Percentiles rank a stretch among this genome's conserved stretches.
Evolutionary conservation across 1,140 invertebrate genomes (phyloP).

Genomic region (Neodiprion pinetum): DNA sequence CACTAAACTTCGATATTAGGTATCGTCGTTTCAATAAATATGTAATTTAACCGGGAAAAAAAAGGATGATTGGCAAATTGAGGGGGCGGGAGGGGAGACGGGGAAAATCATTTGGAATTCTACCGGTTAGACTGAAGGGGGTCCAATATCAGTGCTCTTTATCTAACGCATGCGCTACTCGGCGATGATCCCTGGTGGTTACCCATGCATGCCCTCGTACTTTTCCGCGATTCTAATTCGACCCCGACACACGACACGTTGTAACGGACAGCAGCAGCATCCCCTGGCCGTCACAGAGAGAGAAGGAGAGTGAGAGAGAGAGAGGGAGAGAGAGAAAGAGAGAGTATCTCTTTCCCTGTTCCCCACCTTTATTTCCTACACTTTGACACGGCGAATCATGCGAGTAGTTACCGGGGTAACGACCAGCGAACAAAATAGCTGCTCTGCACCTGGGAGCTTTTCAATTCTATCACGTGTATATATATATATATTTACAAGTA

Average conservation of each 20-base stretch:
- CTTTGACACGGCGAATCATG: not conserved
- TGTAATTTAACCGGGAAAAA: not conserved
- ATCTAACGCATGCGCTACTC: slow-evolving; percentile 1
- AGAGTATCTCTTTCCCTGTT: not conserved
- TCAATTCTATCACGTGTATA: not conserved
- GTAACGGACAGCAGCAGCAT: no score
- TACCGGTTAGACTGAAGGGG: not conserved
- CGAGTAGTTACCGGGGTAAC: not conserved
- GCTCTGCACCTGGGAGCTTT: not conserved
- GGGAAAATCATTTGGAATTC: not conserved
- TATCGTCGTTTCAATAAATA: no score
- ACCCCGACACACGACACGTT: no score
- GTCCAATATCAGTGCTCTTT: not conserved
- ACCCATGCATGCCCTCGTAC: no score
- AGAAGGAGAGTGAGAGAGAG: not conserved
- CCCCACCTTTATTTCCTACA: not conserved
- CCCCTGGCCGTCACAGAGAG: no score
- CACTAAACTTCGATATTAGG: no score
- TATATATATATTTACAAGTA: not conserved
- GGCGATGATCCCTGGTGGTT: no score
- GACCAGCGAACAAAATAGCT: slow-evolving; percentile 4
- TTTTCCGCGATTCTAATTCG: no score
- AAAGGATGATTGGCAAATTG: not conserved
- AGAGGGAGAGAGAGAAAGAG: not conserved
- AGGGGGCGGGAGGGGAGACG: not conserved